Conservation (phyloP, 2,797 vertebrate genomes). For the Rousettus madagascariensis region DNA sequence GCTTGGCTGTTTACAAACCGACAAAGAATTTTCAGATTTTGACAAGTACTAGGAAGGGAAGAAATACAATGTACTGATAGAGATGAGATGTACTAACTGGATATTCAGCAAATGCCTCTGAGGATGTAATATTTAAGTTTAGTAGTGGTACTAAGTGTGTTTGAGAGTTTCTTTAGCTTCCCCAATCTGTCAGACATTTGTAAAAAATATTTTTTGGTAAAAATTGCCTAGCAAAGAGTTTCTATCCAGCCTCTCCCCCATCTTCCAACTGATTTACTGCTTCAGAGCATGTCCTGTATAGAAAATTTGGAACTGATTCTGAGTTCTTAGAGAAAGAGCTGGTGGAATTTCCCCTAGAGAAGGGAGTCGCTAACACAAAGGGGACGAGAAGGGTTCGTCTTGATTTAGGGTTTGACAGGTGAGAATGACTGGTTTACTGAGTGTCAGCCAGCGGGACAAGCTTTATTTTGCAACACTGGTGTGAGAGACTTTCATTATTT, state of each 20-base stretch:
- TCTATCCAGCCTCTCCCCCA: background rate
- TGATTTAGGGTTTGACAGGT: background rate
- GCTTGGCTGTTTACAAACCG: background rate
- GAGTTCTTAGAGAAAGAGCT: background rate
- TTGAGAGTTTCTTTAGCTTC: background rate
- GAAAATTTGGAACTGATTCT: background rate
- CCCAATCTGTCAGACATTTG: background rate
- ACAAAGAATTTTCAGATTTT: background rate
- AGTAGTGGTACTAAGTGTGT: background rate
- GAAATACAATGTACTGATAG: background rate
- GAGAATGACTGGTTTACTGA: background rate
- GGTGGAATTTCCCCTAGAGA: background rate
- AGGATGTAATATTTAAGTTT: background rate
- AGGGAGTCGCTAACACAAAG: background rate
- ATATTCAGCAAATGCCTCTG: background rate
- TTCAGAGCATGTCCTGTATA: background rate
- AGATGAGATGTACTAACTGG: background rate
- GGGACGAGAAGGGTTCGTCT: background rate
- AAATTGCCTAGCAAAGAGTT: background rate
- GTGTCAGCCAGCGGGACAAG: background rate
- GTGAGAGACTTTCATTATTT: background rate
- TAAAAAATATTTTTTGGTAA: background rate
- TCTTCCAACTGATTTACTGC: background rate
- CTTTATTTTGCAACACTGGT: background rate
- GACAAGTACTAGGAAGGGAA: background rate